A percentile compares a stretch with the other conserved stretches of the same genome.
These are phyloP conservation scores for Lasioglossum vierecki DNA, from an alignment of 2,888 invertebrate species.

Conservation along the genomic window DNA sequence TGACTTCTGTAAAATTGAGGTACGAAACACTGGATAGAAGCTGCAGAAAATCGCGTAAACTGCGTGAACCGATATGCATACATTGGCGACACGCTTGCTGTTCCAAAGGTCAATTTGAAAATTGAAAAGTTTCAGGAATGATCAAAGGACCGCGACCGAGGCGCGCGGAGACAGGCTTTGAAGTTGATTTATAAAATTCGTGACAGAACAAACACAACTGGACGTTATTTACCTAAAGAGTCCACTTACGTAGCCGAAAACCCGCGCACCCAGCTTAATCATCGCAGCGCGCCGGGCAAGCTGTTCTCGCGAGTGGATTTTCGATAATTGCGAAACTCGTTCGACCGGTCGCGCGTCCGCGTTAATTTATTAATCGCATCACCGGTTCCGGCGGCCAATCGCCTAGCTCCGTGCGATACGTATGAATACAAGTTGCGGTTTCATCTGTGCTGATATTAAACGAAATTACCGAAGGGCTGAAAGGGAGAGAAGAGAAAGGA, in stretches of 20 bases:
- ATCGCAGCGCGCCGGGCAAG: conserved; percentile 39
- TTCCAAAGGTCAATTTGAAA: neutral
- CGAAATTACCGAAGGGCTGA: conserved; percentile 50
- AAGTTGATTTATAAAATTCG: conserved; percentile 4
- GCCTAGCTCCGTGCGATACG: conserved; percentile 28
- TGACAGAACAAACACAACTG: neutral
- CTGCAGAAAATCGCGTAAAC: neutral
- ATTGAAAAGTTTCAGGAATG: neutral
- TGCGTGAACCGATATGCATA: too few species aligned
- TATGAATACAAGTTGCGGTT: conserved; percentile 60
- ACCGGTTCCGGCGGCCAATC: conserved; percentile 45
- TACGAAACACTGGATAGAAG: neutral
- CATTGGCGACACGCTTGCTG: neutral
- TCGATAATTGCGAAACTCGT: conserved; percentile 69
- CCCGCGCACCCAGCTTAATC: conserved; percentile 30
- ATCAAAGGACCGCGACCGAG: neutral
- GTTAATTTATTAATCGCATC: conserved; percentile 73
- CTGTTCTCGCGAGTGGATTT: conserved; percentile 57
- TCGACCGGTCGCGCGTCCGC: conserved; percentile 49
- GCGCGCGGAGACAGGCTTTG: neutral
- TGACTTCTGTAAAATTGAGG: too few species aligned
- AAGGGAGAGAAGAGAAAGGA: neutral
- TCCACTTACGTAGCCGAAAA: conserved; percentile 3
- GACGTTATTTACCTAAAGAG: conserved; percentile 20
- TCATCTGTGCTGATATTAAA: conserved; percentile 56